phyloP scores from a whole-genome alignment of 2,888 invertebrate genomes.

The Chaetogeoica ovagalla region DNA sequence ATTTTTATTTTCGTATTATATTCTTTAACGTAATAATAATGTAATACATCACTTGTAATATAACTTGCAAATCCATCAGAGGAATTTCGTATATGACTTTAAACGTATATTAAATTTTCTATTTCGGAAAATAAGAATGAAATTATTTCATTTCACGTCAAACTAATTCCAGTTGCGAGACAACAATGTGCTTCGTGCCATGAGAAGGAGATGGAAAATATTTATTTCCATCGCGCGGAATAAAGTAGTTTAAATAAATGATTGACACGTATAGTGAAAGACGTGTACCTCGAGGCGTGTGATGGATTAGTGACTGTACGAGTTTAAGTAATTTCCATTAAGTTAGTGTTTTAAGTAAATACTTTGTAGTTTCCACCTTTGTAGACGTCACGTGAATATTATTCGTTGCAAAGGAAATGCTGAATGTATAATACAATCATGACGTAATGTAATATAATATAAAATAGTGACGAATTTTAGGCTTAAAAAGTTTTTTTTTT shows the following conservation, averaged over 20 bases:
- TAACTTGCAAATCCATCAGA: constrained; percentile 20
- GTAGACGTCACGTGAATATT: not conserved
- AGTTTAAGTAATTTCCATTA: constrained; percentile 13
- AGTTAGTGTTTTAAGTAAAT: constrained; percentile 7
- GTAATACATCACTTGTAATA: constrained; percentile 13
- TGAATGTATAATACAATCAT: not conserved
- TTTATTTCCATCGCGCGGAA: constrained; percentile 4
- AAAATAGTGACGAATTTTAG: not conserved
- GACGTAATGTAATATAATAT: not conserved
- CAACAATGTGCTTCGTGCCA: constrained; percentile 2
- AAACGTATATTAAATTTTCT: constrained; percentile 33
- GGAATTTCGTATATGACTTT: not conserved
- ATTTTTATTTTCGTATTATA: not conserved
- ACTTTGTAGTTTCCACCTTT: not conserved
- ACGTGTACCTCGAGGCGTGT: not conserved
- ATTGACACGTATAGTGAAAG: constrained; percentile 10
- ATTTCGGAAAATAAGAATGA: constrained; percentile 4
- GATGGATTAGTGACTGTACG: not conserved
- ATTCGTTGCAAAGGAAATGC: not conserved
- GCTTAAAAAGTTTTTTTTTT: not conserved
- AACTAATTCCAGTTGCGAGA: constrained; percentile 25
- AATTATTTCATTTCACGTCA: constrained; percentile 30
- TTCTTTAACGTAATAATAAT: not conserved
- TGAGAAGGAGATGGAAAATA: not conserved
- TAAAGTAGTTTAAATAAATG: constrained; percentile 24